Evolutionary conservation across 2,888 invertebrate species (phyloP), one percentile per base, ranked within the genome.

Genomic region (Melolontha melolontha): DNA sequence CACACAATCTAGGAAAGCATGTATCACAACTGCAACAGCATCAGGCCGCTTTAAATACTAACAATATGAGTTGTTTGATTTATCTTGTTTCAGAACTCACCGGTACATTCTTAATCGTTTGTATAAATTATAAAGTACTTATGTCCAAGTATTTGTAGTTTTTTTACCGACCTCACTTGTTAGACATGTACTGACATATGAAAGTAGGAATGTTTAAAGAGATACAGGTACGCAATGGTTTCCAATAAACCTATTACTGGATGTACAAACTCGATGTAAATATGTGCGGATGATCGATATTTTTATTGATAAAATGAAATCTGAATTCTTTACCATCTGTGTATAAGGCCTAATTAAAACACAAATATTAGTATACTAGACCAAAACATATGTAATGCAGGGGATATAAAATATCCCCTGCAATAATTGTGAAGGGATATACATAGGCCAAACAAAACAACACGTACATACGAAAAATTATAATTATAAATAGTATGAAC

Each of bases 1-100:
- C 66, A 64, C 72, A 70, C 72, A 72, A 69, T 52, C 64, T 69
- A 67, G 52, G 68, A 67, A 68, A 63, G 70, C 68, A 68, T 64
- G 54, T 64, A 68, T 55, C 54, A 66, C 59, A 27, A 12, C 34
- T 5, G 34, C 34, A 34, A 34, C 34, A 34, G 34, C 34, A 34
- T 55, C 55, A 17, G n/a, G 59, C 59, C 44, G 59, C 29, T 59
- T 59, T 59, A 59, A 59, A 59, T 59, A 59, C 59, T 59, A 59
- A 59, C 59, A 59, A 59, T 59, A 59, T 59, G 44, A 59, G 59
- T 44, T 44, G 29, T 59, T 59, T 59, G 59, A 59, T 59, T 59
- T 59, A 59, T 59, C 59, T 59, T 44, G 59, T 59, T 44, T 59
- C 16, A 27, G 44, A 44, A 44, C 59, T 34, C 44, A 44, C 59